phyloP scores from a whole-genome alignment of 53 echinoderm and acorn worm genomes.

The Echinarachnius parma region DNA sequence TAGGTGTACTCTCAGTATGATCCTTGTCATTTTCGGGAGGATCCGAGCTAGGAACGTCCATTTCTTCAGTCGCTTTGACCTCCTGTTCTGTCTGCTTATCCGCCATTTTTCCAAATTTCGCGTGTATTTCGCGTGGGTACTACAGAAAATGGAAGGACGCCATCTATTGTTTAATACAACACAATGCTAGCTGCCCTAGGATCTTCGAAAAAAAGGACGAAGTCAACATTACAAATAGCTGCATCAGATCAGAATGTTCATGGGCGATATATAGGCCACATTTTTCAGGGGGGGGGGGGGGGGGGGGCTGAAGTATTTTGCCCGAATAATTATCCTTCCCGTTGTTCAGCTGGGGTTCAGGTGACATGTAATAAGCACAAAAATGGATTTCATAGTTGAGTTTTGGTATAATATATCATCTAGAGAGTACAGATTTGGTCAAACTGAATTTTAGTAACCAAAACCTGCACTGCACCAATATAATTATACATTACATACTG shows the following conservation, averaged over 20 bases:
- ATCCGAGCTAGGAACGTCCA: conserved; percentile 23
- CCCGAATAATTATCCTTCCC: background rate
- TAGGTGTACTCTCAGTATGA: conserved; percentile 15
- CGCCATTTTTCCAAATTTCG: conserved; percentile 53
- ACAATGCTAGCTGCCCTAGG: too few relatives aligned
- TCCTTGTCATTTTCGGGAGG: conserved; percentile 27
- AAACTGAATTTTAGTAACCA: too few relatives aligned
- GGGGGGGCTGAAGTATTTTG: background rate
- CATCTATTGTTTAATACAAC: conserved; percentile 31
- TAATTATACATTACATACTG: too few relatives aligned
- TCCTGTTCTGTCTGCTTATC: conserved; percentile 30
- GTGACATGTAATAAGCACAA: too few relatives aligned
- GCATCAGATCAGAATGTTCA: background rate
- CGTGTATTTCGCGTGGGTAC: conserved; percentile 49
- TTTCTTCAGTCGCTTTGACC: conserved; percentile 31
- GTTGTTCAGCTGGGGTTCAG: too few relatives aligned
- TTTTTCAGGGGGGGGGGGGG: background rate
- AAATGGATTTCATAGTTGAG: too few relatives aligned
- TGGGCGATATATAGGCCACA: too few relatives aligned
- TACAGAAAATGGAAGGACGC: conserved; percentile 2
- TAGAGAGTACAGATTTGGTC: too few relatives aligned
- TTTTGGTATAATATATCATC: too few relatives aligned
- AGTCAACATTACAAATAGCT: background rate
- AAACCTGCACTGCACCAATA: too few relatives aligned
- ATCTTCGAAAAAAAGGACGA: too few relatives aligned